Evolutionary conservation across 1,140 invertebrate species (phyloP).

Genomic region (Argopecten irradians): DNA sequence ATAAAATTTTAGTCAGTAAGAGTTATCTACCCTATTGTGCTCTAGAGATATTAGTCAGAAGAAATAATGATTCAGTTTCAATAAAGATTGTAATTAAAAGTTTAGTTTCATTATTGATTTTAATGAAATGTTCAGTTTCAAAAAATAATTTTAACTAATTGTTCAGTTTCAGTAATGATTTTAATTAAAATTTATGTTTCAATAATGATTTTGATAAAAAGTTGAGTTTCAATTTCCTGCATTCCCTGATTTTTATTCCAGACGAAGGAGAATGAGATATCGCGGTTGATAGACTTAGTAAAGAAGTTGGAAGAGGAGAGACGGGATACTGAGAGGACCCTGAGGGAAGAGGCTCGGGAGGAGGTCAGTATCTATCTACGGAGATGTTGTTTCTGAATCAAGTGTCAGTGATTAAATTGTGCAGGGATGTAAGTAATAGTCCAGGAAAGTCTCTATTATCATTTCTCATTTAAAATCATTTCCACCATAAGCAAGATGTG

Average conservation of each 20-base stretch:
- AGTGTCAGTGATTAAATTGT: no score
- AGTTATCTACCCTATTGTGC: neutral
- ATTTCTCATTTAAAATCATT: no score
- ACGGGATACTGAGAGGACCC: constrained; percentile 42
- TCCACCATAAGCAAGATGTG: no score
- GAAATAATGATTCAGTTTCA: no score
- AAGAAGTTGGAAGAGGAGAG: constrained; percentile 58
- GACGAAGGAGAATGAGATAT: constrained; percentile 58
- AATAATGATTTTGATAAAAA: neutral
- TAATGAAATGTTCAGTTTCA: neutral
- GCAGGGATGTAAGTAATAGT: no score
- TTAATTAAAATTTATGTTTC: neutral
- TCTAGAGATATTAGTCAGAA: neutral
- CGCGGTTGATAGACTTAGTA: constrained; percentile 55
- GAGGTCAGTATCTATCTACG: no score
- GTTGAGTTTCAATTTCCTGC: no score
- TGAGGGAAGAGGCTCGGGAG: constrained; percentile 49
- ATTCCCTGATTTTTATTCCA: constrained; percentile 43
- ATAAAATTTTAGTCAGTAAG: no score
- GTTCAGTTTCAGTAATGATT: neutral
- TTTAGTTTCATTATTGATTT: neutral
- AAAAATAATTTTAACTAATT: neutral
- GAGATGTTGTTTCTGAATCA: no score
- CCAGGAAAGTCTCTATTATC: no score
- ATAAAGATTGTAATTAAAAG: no score